A percentile compares a stretch with the other conserved stretches of the same genome.
These are phyloP conservation scores for Myrmecobius fasciatus DNA, from an alignment of 2,113 vertebrate genomes.

Conservation along the genomic window DNA sequence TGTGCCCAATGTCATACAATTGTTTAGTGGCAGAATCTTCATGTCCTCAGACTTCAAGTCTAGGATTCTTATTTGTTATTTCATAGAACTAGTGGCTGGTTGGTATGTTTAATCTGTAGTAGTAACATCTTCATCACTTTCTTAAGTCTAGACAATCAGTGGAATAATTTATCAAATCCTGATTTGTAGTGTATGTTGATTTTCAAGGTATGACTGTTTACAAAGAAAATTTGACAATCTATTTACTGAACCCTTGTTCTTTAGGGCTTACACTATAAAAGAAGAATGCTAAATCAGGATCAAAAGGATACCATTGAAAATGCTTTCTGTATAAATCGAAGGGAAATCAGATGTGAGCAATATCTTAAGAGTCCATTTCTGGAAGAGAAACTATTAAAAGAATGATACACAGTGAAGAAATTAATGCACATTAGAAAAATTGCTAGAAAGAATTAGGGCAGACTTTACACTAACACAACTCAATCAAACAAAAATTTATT, in stretches of 20 bases:
- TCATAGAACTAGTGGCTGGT: background rate
- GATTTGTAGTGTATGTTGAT: background rate
- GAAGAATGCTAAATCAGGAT: background rate
- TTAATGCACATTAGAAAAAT: background rate
- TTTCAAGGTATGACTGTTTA: background rate
- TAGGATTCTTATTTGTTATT: background rate
- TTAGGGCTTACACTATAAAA: background rate
- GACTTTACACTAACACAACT: background rate
- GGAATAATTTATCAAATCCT: background rate
- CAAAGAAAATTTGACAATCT: background rate
- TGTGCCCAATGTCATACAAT: too few species aligned
- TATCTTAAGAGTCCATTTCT: background rate
- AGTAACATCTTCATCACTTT: background rate
- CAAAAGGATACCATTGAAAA: background rate
- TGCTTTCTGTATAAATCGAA: too few species aligned
- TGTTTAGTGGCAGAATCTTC: too few species aligned
- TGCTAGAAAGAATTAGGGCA: background rate
- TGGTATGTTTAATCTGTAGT: background rate
- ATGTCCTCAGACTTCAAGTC: background rate
- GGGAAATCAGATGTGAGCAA: constrained; percentile 18
- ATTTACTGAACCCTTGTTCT: background rate
- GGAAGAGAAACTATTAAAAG: background rate
- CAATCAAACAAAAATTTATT: background rate
- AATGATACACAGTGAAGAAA: background rate
- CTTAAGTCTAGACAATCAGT: background rate